Base-by-base conservation (phyloP, 2,888 invertebrate genomes). In the Oligia strigilis region DNA sequence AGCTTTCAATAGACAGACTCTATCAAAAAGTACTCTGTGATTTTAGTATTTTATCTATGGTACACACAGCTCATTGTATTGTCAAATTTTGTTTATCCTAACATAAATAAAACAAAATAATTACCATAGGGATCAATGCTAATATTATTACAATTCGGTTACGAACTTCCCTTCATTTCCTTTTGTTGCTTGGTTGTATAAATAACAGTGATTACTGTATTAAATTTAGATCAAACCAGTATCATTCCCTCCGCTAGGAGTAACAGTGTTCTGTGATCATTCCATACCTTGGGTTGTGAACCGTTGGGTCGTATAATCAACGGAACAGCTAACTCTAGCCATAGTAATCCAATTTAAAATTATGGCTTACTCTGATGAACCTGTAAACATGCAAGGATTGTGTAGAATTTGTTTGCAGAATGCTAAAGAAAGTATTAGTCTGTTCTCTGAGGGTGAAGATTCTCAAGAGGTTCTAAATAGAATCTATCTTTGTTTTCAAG, bases 331-430 rank as follows among this genome's bases (percentile, higher is more conserved):
- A 40, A 19, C 0, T 2, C 40, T 14, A 29, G 8, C n/a, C 3
- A 9, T 19, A 66, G 13, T 29, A 13, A 58, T 4, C 11, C 5
- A 46, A 29, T 36, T 58, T 13, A 40, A 62, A 55, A 65, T 13
- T 11, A 87, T 87, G 88, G 75, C 76, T 67, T 40, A 62, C 29
- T 65, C 43, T 29, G 43, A 8, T 49, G 13, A 11, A 17, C 11
- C 40, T 17, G 46, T 58, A 75, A 72, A 86, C 72, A 82, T 93
- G 58, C 82, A 87, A 58, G 60, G 46, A 36, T 78, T 86, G 64
- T 96, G 96, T 83, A 91, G 94, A 85, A 92, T 96, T 87, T 96
- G 96, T 91, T 92, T 95, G 78, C 79, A 87, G 75, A 84, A 84
- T 72, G 86, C 81, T 23, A 65, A 83, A 67, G 80, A 92, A 72